Conservation (phyloP, 1,140 invertebrate species). For the Apis mellifera region DNA sequence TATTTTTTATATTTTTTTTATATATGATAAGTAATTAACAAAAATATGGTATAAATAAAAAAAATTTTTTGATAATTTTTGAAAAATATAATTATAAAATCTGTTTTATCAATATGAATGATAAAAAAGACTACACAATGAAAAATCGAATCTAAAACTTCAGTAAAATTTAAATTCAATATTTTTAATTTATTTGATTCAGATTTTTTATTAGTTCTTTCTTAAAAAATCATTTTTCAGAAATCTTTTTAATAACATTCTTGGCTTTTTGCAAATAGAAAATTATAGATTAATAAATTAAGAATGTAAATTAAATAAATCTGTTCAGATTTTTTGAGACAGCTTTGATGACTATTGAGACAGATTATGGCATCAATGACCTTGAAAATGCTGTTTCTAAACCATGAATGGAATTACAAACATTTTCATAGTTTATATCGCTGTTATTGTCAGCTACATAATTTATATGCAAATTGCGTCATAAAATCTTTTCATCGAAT, state of each 20-base stretch:
- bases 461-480: neutral
- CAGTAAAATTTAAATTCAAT: too few species aligned
- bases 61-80: too few species aligned
- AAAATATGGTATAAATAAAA: too few species aligned
- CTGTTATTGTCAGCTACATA: slow-evolving; percentile 38
- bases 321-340: slow-evolving; percentile 65
- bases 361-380: slow-evolving; percentile 66
- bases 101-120: too few species aligned
- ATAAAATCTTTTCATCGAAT: neutral
- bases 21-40: too few species aligned
- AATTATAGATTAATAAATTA: neutral
- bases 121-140: too few species aligned
- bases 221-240: neutral
- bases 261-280: neutral
- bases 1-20: too few species aligned
- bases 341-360: slow-evolving; percentile 68
- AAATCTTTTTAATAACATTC: slow-evolving; percentile 2
- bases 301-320: slow-evolving; percentile 69
- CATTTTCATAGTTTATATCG: slow-evolving; percentile 2
- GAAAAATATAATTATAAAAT: too few species aligned
- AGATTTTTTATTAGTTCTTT: neutral
- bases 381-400: slow-evolving; percentile 54
- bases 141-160: too few species aligned
- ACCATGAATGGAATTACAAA: slow-evolving; percentile 60
- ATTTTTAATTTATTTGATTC: too few species aligned